phyloP scores from a whole-genome alignment of 1,140 invertebrate genomes.

The Drosophila repleta region DNA sequence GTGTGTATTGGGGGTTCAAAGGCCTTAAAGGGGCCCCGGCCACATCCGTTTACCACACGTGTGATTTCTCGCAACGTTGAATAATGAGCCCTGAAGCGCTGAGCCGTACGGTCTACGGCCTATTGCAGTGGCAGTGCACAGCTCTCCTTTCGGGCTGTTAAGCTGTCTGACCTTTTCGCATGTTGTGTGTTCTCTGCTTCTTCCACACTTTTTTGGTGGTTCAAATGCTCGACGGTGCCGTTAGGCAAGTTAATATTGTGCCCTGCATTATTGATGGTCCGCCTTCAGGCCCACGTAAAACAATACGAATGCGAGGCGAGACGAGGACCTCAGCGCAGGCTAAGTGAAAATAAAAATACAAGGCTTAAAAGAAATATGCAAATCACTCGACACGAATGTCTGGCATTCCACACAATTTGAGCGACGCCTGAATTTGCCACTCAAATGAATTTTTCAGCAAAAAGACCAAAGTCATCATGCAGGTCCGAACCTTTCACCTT shows the following conservation, averaged over 20 bases:
- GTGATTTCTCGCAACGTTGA: constrained; percentile 31
- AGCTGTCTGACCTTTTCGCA: constrained; percentile 40
- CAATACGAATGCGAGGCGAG: constrained; percentile 11
- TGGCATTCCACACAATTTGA: constrained; percentile 38
- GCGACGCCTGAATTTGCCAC: constrained; percentile 1
- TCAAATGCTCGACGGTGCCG: constrained; percentile 34
- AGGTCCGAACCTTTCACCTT: constrained; percentile 5
- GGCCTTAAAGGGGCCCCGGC: constrained; percentile 29
- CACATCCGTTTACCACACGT: constrained; percentile 23
- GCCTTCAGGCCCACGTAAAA: constrained; percentile 4
- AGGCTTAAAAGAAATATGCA: constrained; percentile 52
- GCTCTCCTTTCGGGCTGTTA: constrained; percentile 29
- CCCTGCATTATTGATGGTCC: constrained; percentile 38
- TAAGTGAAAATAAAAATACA: constrained; percentile 24
- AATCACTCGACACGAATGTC: constrained; percentile 55
- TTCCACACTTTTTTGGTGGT: neutral
- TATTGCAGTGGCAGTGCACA: constrained; percentile 7
- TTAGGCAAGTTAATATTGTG: constrained; percentile 57
- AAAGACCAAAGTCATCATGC: constrained; percentile 25
- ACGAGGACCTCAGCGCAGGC: constrained; percentile 14
- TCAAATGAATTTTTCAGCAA: constrained; percentile 26
- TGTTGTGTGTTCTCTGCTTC: neutral
- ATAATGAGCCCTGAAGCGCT: constrained; percentile 45
- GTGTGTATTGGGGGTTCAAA: constrained; percentile 23
- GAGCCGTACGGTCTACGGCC: constrained; percentile 15